Conservation (phyloP, 2,113 vertebrate genomes). For the Tapirus terrestris region DNA sequence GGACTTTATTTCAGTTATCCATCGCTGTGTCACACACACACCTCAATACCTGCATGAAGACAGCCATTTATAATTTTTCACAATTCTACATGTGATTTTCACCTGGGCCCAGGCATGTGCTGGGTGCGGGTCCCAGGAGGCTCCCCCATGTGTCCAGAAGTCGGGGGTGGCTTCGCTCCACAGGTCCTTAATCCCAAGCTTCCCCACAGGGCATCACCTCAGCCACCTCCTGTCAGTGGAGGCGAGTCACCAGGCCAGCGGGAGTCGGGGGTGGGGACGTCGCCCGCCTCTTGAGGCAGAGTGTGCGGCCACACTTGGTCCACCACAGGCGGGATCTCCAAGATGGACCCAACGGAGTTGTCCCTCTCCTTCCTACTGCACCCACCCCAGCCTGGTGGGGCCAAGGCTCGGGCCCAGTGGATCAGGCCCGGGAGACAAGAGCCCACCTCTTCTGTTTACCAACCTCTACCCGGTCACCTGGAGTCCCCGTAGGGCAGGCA, state of each 20-base stretch:
- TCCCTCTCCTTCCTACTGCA: fast-evolving
- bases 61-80: not conserved
- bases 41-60: too few species aligned
- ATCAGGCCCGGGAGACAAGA: not conserved
- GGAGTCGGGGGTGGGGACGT: fast-evolving
- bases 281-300: not conserved
- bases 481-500: not conserved
- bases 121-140: too few species aligned
- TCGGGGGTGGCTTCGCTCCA: not conserved
- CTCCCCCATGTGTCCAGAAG: fast-evolving
- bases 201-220: not conserved
- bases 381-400: fast-evolving
- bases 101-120: not conserved
- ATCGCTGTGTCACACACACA: not conserved
- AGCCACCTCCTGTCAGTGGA: not conserved
- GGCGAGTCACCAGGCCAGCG: not conserved
- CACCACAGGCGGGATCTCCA: fast-evolving
- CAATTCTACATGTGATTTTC: not conserved
- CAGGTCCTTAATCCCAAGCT: not conserved
- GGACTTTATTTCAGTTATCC: not conserved
- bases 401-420: not conserved
- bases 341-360: not conserved
- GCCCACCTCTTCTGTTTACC: not conserved
- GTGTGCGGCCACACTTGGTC: not conserved
- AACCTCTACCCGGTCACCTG: not conserved